Base-by-base conservation (phyloP, 2,888 invertebrate genomes). In the Drosophila quinaria region DNA sequence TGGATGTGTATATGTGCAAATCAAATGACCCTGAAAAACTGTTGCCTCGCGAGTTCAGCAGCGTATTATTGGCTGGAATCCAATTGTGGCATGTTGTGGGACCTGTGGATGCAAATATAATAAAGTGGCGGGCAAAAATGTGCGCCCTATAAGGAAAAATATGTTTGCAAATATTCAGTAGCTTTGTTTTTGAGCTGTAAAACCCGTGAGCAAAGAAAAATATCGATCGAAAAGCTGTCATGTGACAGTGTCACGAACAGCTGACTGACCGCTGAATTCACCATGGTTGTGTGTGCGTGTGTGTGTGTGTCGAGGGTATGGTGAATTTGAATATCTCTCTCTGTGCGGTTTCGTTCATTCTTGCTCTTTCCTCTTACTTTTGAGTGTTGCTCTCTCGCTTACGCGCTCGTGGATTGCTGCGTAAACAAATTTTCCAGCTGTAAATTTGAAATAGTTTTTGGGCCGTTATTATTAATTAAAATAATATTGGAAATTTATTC, bases 171-270 rank as follows among this genome's bases (percentile, higher is more conserved):
- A 74, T 42, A 2, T n/a, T 4, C 31, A 61, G 17, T 63, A 66
- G 65, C 58, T 59, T 80, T 77, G 64, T 71, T 81, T 90, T 76
- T 69, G 52, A 71, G 55, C 52, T 69, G 65, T 64, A 74, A 90
- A 91, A 83, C 90, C 81, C 92, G 91, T 92, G 92, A 91, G 91
- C 86, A 76, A 89, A 85, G 89, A 65, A 78, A 69, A 91, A 90
- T 91, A 92, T 92, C 90, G 92, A 91, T 90, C 87, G 82, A 87
- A 90, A 76, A 86, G 78, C 90, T 91, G 92, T 93, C 92, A 93
- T 93, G 93, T 93, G 92, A 93, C 92, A 25, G 25, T 92, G 92
- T 91, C 91, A 91, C 84, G 84, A 92, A 92, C 92, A 92, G 92
- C 92, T 92, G 92, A 92, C 93, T 71, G 75, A 17, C 41, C 33